Percentiles rank a stretch among this genome's conserved stretches.
These are phyloP conservation scores for Kuschelorhynchus macadamiae DNA, from an alignment of 2,888 invertebrate species.

Conservation along the genomic window DNA sequence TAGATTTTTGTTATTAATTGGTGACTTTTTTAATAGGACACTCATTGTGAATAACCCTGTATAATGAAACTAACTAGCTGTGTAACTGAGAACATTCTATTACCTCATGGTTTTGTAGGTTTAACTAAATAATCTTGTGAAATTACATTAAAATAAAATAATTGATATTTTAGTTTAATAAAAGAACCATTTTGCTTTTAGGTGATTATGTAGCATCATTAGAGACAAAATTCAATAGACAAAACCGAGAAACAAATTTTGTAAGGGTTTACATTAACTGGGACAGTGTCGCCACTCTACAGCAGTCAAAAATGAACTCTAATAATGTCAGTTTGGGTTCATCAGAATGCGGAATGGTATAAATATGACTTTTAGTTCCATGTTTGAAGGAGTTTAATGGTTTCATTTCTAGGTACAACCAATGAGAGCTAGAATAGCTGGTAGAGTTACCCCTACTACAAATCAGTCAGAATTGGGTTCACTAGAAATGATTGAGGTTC, in stretches of 20 bases:
- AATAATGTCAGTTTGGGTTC: conserved; percentile 66
- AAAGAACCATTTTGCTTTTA: conserved; percentile 60
- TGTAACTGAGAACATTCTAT: too few species aligned
- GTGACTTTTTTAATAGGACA: too few species aligned
- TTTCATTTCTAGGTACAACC: conserved; percentile 65
- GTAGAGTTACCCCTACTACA: conserved; percentile 80
- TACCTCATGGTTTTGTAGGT: too few species aligned
- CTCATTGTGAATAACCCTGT: too few species aligned
- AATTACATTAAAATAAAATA: too few species aligned
- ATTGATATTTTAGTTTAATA: too few species aligned
- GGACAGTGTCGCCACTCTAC: conserved; percentile 72
- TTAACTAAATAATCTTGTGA: too few species aligned
- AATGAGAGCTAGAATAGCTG: conserved; percentile 81
- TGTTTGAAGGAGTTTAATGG: not conserved
- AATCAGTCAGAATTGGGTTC: conserved; percentile 74
- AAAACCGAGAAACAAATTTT: conserved; percentile 70
- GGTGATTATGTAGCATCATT: conserved; percentile 78
- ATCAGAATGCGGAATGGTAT: conserved; percentile 67
- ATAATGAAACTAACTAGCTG: too few species aligned
- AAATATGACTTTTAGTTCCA: not conserved
- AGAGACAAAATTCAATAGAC: conserved; percentile 73
- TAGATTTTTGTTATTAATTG: too few species aligned
- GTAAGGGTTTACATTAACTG: conserved; percentile 84
- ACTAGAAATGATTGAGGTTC: conserved; percentile 83
- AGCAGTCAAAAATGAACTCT: conserved; percentile 68